Conservation (phyloP, 2,888 invertebrate species). For the Eulithis prunata region DNA sequence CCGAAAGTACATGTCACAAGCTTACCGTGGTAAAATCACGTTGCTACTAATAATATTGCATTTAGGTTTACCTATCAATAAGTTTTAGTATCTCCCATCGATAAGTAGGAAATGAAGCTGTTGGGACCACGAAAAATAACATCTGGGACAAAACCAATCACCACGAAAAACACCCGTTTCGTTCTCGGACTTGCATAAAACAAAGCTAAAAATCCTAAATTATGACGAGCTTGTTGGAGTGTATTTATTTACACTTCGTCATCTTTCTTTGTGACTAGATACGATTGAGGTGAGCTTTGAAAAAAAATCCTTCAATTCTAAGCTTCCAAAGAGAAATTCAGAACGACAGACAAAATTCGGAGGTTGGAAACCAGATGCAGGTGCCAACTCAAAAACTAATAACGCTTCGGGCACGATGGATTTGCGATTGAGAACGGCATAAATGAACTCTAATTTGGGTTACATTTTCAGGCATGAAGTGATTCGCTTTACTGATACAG, state of each 20-base stretch:
- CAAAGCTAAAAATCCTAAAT: neutral
- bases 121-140: too few species aligned
- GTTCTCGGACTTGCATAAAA: too few species aligned
- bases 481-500: neutral
- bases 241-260: neutral
- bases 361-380: constrained; percentile 30
- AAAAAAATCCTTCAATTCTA: constrained; percentile 32
- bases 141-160: too few species aligned
- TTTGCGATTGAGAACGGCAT: constrained; percentile 29
- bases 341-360: constrained; percentile 18
- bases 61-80: neutral
- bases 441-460: constrained; percentile 30
- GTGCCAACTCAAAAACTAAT: constrained; percentile 39
- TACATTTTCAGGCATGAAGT: constrained; percentile 2
- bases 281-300: constrained; percentile 25
- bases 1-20: constrained; percentile 40
- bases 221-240: neutral
- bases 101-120: too few species aligned
- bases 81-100: too few species aligned
- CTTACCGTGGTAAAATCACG: constrained; percentile 7
- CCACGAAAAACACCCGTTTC: too few species aligned
- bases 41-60: neutral
- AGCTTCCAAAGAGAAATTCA: constrained; percentile 29
- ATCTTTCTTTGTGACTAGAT: constrained; percentile 20
- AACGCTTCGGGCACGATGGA: constrained; percentile 33